Base-by-base conservation (phyloP, 53 echinoderm and acorn worm species). In the Echinometra lucunter region DNA sequence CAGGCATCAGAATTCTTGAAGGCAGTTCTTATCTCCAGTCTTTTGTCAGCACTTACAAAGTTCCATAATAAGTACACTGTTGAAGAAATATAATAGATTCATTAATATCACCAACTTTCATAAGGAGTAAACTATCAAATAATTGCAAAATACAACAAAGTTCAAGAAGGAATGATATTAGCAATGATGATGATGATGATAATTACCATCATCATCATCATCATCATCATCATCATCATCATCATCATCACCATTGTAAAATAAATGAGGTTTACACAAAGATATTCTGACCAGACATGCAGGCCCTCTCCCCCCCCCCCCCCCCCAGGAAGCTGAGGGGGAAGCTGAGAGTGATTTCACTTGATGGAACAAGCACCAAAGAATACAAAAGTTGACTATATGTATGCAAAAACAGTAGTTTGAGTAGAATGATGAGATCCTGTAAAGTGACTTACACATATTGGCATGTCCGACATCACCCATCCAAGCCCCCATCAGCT, bases 61-160 rank as follows among this genome's bases (percentile, higher is more conserved):
- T 95, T 98, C 96, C 96, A 97, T 56, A 98, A 90, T n/a, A 96
- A 95, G 89, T 98, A 98, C 21, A 97, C 98, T 98, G 92, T 34
- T 87, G 66, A 78, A 78, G 78, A 78, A 78, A 40, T 19, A 78
- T 78, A 38, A 38, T 19, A 42, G 78, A 34, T 63, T 63, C 63
- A 63, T 63, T 25, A 63, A 21, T 63, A 63, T 63, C 4, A 4
- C 63, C 23, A 58, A 63, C 23, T 19, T 63, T 25, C 63, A 63
- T 25, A 63, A 63, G 63, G 63, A 60, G 21, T 60, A 60, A 18
- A 19, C 21, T 60, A 5, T 19, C 21, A 21, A 18, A 18, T 19
- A 23, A 60, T 21, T 60, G 21, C 21, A 60, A 19, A 58, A 58
- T n/a, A n/a, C n/a, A n/a, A n/a, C n/a, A n/a, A n/a, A n/a, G n/a